Evolutionary conservation across 2,113 vertebrate species (phyloP).

Genomic region (Ptychochromis oligacanthus): DNA sequence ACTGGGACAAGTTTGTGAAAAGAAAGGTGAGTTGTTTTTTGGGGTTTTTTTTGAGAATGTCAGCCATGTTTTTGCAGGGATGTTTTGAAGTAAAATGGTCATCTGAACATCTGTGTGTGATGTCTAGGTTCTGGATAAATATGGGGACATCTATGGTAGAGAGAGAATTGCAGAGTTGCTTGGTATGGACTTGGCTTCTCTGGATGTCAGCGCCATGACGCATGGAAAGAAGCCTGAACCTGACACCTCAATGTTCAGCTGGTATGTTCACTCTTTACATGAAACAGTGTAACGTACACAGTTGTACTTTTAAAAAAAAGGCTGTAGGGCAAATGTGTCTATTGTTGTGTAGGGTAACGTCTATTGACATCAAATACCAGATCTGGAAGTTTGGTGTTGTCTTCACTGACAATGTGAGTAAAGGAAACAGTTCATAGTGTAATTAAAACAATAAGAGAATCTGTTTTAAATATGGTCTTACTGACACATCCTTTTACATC

Average conservation of each 20-base stretch:
- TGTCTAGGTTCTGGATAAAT: slow-evolving; percentile 90
- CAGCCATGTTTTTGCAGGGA: background rate
- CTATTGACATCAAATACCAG: slow-evolving; percentile 93
- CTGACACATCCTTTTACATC: background rate
- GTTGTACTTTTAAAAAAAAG: background rate
- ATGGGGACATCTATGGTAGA: slow-evolving; percentile 91
- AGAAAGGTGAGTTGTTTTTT: slow-evolving; percentile 85
- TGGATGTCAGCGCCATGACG: slow-evolving; percentile 88
- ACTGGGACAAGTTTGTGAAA: slow-evolving; percentile 97
- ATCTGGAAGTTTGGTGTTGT: slow-evolving; percentile 95
- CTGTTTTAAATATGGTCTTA: background rate
- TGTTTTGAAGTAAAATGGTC: background rate
- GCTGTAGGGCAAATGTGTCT: background rate
- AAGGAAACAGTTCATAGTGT: background rate
- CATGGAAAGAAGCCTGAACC: slow-evolving; percentile 85
- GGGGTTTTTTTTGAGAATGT: background rate
- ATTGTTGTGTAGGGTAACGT: slow-evolving; percentile 82
- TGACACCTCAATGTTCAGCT: slow-evolving; percentile 85
- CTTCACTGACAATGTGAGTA: slow-evolving; percentile 92
- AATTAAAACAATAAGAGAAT: background rate
- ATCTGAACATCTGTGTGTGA: background rate
- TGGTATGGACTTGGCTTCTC: slow-evolving; percentile 90
- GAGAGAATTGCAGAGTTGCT: slow-evolving; percentile 91
- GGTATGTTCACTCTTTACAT: slow-evolving; percentile 65
- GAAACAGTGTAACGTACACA: background rate